These are phyloP conservation scores for Smutsia gigantea DNA, from an alignment of 2,797 vertebrate genomes.

Conservation along the genomic window DNA sequence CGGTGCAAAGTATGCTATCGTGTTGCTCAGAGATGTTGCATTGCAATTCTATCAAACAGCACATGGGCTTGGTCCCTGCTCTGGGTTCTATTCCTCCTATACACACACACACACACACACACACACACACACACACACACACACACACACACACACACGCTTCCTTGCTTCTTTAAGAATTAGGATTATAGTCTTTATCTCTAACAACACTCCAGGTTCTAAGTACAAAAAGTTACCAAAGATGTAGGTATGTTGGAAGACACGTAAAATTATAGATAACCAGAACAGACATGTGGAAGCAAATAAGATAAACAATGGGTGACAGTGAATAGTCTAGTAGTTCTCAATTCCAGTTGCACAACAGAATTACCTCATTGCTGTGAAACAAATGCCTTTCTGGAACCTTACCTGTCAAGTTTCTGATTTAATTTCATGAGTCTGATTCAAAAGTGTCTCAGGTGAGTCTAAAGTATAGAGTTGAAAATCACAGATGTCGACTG, in stretches of 20 bases:
- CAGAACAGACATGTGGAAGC: not conserved
- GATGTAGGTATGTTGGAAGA: not conserved
- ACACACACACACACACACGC: not conserved
- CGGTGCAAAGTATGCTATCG: not conserved
- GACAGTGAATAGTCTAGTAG: not conserved
- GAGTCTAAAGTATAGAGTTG: not conserved
- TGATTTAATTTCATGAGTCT: not conserved
- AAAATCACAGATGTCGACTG: not conserved
- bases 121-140: not conserved
- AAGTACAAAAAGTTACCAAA: not conserved
- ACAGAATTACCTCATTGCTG: not conserved
- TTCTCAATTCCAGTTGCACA: not conserved
- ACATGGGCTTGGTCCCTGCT: not conserved
- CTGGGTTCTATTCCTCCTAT: not conserved
- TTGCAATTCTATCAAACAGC: not conserved
- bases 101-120: not conserved
- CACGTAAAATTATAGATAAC: not conserved
- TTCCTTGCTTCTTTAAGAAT: not conserved
- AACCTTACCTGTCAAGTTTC: not conserved
- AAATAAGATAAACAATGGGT: not conserved
- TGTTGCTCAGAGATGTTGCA: not conserved
- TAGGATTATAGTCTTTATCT: not conserved
- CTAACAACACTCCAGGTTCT: not conserved
- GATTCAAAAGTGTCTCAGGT: not conserved
- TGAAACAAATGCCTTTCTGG: not conserved